Evolutionary conservation across 2,797 vertebrate genomes (phyloP).

Genomic region (Melanogrammus aeglefinus): DNA sequence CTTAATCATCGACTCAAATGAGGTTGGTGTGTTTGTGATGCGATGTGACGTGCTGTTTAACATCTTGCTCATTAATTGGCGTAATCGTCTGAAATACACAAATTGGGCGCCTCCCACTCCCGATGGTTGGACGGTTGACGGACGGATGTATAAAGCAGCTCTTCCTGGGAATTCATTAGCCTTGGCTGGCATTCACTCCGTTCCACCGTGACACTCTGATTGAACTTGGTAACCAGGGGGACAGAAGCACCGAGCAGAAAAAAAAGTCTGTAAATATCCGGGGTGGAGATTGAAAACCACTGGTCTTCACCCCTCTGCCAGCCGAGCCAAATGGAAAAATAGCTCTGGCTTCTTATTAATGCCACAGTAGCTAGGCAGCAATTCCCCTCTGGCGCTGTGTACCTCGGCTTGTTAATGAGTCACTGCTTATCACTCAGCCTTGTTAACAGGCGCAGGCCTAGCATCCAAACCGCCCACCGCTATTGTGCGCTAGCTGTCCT

Average conservation of each 20-base stretch:
- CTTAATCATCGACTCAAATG: constrained; percentile 17
- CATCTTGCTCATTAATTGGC: constrained; percentile 50
- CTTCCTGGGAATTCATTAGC: no score
- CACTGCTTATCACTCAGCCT: constrained; percentile 72
- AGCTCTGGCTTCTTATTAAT: constrained; percentile 70
- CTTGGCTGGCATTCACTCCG: no score
- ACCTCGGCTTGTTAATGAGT: constrained; percentile 72
- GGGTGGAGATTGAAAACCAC: no score
- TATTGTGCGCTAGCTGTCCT: constrained; percentile 55
- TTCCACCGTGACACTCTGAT: no score
- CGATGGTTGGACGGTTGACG: constrained; percentile 27
- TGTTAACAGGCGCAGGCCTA: constrained; percentile 68
- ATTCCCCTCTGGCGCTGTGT: constrained; percentile 65
- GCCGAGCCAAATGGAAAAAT: constrained; percentile 64
- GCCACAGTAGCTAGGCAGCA: constrained; percentile 67
- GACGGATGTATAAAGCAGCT: no score
- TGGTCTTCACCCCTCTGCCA: constrained; percentile 42
- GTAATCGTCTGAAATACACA: constrained; percentile 38
- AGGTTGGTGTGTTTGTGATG: no score
- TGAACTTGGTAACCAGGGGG: no score
- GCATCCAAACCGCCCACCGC: constrained; percentile 62
- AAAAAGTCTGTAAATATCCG: no score
- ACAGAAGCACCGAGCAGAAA: no score
- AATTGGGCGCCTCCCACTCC: constrained; percentile 50
- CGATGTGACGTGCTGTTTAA: neutral